Conservation (phyloP, 2,888 invertebrate genomes). For the Craniophora ligustri region DNA sequence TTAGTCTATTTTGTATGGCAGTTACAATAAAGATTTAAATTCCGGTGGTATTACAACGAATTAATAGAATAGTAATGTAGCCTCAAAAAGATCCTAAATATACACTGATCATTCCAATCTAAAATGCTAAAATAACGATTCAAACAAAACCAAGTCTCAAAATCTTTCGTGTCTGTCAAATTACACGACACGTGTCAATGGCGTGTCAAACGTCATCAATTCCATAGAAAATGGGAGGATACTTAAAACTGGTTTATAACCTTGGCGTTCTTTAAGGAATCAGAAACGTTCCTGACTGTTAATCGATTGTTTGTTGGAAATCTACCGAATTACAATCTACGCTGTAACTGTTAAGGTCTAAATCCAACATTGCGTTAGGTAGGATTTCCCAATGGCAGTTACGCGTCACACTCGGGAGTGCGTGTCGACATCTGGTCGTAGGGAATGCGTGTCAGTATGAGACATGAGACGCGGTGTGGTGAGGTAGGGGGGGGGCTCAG, state of each 20-base stretch:
- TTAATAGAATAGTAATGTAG: conserved; percentile 57
- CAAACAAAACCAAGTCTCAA: conserved; percentile 54
- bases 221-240: conserved; percentile 15
- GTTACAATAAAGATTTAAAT: conserved; percentile 51
- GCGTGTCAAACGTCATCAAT: conserved; percentile 49
- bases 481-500: conserved; percentile 60
- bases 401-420: neutral
- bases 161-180: conserved; percentile 46
- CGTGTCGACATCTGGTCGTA: conserved; percentile 1
- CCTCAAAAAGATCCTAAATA: conserved; percentile 64
- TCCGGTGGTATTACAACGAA: conserved; percentile 55
- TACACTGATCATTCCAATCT: conserved; percentile 57
- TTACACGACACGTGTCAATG: conserved; percentile 38
- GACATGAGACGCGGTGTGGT: fast-evolving
- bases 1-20: conserved; percentile 54
- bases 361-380: conserved; percentile 34
- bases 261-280: conserved; percentile 12
- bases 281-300: neutral
- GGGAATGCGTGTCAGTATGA: conserved; percentile 11
- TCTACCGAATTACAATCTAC: conserved; percentile 31
- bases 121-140: conserved; percentile 54
- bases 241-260: conserved; percentile 32
- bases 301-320: conserved; percentile 2
- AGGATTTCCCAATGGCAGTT: conserved; percentile 17
- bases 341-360: conserved; percentile 21